phyloP scores from a whole-genome alignment of 2,888 invertebrate species.

The Habrosyne pyritoides region DNA sequence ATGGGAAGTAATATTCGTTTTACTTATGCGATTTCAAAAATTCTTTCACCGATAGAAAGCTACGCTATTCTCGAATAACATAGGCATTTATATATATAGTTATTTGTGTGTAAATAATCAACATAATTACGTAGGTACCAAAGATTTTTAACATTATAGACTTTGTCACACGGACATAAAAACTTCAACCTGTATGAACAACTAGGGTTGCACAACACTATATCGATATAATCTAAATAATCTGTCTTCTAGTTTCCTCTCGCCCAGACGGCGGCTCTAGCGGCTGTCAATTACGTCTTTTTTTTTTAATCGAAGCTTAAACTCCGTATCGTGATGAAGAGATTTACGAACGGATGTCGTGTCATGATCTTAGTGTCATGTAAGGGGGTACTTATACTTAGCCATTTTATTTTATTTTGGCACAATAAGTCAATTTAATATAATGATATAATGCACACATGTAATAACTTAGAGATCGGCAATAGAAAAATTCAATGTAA shows the following conservation, averaged over 20 bases:
- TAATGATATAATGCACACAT: no score
- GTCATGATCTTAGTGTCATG: slow-evolving; percentile 9
- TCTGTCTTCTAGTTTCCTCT: background rate
- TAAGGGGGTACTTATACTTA: slow-evolving; percentile 12
- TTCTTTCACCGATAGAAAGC: no score
- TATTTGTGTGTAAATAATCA: no score
- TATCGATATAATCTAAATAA: slow-evolving; percentile 2
- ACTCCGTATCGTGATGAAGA: slow-evolving; percentile 43
- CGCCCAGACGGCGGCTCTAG: background rate
- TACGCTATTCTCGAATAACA: no score
- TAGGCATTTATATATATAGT: no score
- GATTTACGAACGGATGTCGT: slow-evolving; percentile 34
- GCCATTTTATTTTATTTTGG: background rate
- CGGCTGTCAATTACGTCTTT: slow-evolving; percentile 1
- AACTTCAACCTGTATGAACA: background rate
- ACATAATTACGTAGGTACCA: no score
- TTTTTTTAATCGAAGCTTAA: slow-evolving; percentile 30
- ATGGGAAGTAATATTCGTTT: no score
- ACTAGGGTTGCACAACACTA: background rate
- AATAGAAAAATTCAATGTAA: no score
- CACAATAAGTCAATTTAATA: no score
- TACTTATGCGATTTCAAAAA: no score
- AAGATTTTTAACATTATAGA: no score
- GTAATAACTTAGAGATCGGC: no score
- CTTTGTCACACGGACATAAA: background rate